These are phyloP conservation scores for Eupeodes luniger DNA, from an alignment of 2,888 invertebrate species.

Conservation along the genomic window DNA sequence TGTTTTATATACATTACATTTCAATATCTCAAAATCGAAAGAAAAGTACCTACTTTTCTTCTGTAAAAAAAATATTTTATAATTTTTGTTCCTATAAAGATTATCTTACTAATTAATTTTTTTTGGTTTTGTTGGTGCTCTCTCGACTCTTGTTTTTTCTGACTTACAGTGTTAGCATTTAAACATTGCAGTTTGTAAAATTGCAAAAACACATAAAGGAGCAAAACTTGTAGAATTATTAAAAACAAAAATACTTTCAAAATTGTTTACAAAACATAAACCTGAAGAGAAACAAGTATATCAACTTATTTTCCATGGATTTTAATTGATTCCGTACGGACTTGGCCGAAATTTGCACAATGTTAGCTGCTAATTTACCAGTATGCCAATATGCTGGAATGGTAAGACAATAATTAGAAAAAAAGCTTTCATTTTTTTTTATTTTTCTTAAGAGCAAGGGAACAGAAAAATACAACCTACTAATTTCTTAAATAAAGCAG, in stretches of 20 bases:
- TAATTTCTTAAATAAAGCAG: not conserved
- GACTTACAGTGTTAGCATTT: constrained; percentile 62
- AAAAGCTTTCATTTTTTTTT: constrained; percentile 30
- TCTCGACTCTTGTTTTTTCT: constrained; percentile 53
- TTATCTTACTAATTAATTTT: constrained; percentile 40
- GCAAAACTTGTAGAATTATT: constrained; percentile 35
- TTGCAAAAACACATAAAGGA: constrained; percentile 39
- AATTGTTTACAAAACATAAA: constrained; percentile 27
- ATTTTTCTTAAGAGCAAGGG: constrained; percentile 23
- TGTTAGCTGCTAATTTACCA: constrained; percentile 79
- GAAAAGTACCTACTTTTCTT: not conserved
- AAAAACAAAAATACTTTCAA: constrained; percentile 30
- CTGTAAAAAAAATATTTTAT: constrained; percentile 7
- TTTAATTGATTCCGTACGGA: constrained; percentile 69
- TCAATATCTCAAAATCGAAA: constrained; percentile 12
- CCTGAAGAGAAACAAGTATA: constrained; percentile 43
- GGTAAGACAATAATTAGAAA: constrained; percentile 75
- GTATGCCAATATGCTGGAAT: constrained; percentile 79
- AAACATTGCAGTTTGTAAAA: constrained; percentile 47
- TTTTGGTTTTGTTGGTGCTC: constrained; percentile 32
- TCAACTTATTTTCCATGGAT: constrained; percentile 70
- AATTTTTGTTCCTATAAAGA: constrained; percentile 17
- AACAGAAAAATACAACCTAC: not conserved
- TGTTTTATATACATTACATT: constrained; percentile 12
- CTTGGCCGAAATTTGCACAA: constrained; percentile 73